phyloP scores from a whole-genome alignment of 2,113 vertebrate species.

The Camarhynchus parvulus region DNA sequence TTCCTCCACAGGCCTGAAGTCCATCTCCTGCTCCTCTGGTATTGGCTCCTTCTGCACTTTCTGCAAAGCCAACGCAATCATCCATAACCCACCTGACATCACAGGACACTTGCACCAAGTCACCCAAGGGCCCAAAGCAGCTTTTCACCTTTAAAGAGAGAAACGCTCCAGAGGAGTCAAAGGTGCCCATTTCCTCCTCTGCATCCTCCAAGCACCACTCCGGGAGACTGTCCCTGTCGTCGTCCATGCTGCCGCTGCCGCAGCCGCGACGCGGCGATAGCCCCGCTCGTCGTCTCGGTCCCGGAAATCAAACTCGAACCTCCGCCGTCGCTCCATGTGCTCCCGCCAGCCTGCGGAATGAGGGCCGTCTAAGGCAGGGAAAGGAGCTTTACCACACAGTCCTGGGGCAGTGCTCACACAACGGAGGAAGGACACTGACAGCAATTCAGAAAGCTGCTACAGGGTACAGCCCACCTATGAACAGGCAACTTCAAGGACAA shows the following conservation, averaged over 20 bases:
- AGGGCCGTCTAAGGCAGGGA: constrained; percentile 81
- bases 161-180: constrained; percentile 97
- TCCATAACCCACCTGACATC: not conserved
- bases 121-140: not conserved
- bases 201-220: constrained; percentile 99
- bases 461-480: not conserved
- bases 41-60: constrained; percentile 96
- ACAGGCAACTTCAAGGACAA: not conserved
- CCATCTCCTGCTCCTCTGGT: constrained; percentile 95
- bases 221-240: constrained; percentile 93
- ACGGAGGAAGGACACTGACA: not conserved
- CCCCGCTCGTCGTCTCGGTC: constrained; percentile 91
- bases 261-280: constrained; percentile 91
- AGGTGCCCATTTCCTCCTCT: constrained; percentile 96
- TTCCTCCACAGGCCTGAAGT: constrained; percentile 91
- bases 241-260: constrained; percentile 92
- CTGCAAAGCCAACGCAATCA: constrained; percentile 62
- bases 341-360: constrained; percentile 94
- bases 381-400: constrained; percentile 48
- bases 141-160: constrained; percentile 89
- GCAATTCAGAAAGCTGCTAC: not conserved
- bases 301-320: constrained; percentile 92
- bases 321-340: constrained; percentile 88
- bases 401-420: not conserved
- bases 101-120: not conserved